Evolutionary conservation across 2,888 invertebrate species (phyloP).

Genomic region (Ceriagrion tenellum): DNA sequence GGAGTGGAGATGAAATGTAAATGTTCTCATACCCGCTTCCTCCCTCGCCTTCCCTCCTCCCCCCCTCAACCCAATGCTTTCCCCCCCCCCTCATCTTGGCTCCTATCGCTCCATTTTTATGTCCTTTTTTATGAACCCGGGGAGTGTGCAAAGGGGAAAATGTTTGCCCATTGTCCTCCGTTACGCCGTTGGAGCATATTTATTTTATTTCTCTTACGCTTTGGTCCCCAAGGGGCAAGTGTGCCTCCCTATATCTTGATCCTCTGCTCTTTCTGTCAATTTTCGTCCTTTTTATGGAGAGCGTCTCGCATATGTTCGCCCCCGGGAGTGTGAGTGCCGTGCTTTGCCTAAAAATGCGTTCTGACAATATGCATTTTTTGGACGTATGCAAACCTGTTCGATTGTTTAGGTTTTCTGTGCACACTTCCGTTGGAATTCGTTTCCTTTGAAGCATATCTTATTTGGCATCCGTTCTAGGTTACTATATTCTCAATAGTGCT

Average conservation of each 20-base stretch:
- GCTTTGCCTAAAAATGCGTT: neutral
- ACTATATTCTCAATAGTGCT: too few relatives aligned
- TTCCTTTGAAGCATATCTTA: too few relatives aligned
- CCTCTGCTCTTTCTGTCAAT: neutral
- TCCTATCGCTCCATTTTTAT: neutral
- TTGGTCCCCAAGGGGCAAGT: neutral
- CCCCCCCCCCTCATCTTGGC: neutral
- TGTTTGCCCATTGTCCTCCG: neutral
- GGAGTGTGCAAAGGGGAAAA: conserved; percentile 7
- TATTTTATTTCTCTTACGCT: neutral
- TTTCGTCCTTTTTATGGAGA: neutral
- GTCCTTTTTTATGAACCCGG: neutral
- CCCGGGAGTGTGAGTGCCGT: neutral
- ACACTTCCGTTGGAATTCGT: too few relatives aligned
- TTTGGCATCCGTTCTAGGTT: too few relatives aligned
- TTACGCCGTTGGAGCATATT: neutral
- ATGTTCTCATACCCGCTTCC: neutral
- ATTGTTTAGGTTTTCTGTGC: too few relatives aligned
- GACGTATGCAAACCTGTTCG: neutral
- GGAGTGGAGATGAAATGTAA: neutral
- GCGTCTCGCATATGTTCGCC: neutral
- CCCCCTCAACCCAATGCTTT: too few relatives aligned
- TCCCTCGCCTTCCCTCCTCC: neutral
- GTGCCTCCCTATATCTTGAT: neutral
- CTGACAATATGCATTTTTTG: neutral